A percentile compares a stretch with the other conserved stretches of the same genome.
phyloP scores from a whole-genome alignment of 2,888 invertebrate genomes.

The Noctua pronuba region DNA sequence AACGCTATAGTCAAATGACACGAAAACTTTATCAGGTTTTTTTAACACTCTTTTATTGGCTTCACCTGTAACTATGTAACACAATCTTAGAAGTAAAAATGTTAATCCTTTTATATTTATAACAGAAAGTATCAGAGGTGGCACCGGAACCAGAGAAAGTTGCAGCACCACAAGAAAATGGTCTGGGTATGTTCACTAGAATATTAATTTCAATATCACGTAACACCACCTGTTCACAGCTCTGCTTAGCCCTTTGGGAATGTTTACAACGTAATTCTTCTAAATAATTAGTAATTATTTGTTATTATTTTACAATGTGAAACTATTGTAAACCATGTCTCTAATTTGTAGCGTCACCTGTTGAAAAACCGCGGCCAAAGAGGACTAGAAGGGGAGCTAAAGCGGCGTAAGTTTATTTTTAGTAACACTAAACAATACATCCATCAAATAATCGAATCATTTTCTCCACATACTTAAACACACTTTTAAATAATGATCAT shows the following conservation, averaged over 20 bases:
- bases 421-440: background rate
- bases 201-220: background rate
- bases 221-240: background rate
- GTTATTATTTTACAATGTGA: background rate
- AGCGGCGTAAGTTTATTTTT: slow-evolving; percentile 76
- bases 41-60: background rate
- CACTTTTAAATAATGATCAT: background rate
- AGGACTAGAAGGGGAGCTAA: slow-evolving; percentile 82
- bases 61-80: no score
- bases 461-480: background rate
- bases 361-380: slow-evolving; percentile 84
- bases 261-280: background rate
- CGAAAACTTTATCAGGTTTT: background rate
- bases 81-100: background rate
- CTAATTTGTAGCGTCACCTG: slow-evolving; percentile 76
- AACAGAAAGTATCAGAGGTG: slow-evolving; percentile 75
- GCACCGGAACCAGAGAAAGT: slow-evolving; percentile 69
- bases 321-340: background rate
- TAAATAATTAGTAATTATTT: no score
- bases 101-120: slow-evolving; percentile 11
- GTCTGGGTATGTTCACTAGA: slow-evolving; percentile 67
- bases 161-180: slow-evolving; percentile 67
- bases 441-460: background rate
- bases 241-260: background rate
- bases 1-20: background rate